Percentiles rank a stretch among this genome's conserved stretches.
These are phyloP conservation scores for Scomber japonicus DNA, from an alignment of 2,113 vertebrate species.

Conservation along the genomic window DNA sequence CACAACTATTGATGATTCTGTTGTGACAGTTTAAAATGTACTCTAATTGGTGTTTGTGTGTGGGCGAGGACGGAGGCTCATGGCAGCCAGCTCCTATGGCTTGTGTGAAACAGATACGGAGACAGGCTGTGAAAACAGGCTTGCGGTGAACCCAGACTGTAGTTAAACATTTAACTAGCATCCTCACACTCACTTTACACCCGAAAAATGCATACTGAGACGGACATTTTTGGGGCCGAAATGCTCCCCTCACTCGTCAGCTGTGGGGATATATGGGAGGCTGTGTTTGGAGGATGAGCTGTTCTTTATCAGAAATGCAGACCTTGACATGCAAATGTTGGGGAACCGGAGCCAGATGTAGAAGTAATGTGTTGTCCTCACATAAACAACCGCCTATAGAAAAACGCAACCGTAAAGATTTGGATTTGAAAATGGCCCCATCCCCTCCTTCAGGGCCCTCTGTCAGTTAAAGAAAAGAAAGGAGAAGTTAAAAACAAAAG, in stretches of 20 bases:
- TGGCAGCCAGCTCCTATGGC: slow-evolving; percentile 32
- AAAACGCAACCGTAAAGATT: neutral
- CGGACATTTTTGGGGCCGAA: neutral
- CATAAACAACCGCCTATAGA: slow-evolving; percentile 34
- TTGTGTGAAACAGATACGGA: slow-evolving; percentile 32
- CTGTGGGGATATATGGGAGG: neutral
- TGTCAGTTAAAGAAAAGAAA: neutral
- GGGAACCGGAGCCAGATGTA: slow-evolving; percentile 22
- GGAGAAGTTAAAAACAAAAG: neutral
- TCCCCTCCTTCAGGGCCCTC: neutral
- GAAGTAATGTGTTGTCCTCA: neutral
- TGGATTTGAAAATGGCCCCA: neutral
- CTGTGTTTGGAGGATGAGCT: neutral
- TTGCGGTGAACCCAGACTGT: slow-evolving; percentile 10
- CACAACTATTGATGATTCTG: slow-evolving; percentile 45
- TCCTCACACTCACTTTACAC: slow-evolving; percentile 17
- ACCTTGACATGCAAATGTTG: slow-evolving; percentile 15
- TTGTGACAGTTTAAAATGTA: slow-evolving; percentile 60
- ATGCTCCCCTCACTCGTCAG: neutral
- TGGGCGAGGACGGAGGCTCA: slow-evolving; percentile 17
- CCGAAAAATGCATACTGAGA: neutral
- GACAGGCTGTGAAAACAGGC: slow-evolving; percentile 6
- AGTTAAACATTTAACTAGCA: slow-evolving; percentile 24
- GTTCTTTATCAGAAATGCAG: neutral
- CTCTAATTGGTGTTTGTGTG: slow-evolving; percentile 44